Evolutionary conservation across 2,113 vertebrate species (phyloP).

Genomic region (Takifugu flavidus): DNA sequence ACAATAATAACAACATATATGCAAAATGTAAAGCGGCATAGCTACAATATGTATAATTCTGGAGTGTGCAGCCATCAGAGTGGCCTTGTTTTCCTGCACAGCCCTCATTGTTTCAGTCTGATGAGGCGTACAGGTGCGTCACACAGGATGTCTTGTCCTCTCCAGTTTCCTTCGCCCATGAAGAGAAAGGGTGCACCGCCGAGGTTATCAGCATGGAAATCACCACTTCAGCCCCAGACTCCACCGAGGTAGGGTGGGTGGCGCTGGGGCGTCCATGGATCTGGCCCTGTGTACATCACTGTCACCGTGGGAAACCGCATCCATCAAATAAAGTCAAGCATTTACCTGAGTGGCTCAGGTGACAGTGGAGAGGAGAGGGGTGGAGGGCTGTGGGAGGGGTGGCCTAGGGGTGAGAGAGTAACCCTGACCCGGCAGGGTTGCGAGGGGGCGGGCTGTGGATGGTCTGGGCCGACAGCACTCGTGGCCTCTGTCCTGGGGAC

Average conservation of each 20-base stretch:
- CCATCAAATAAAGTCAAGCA: constrained; percentile 75
- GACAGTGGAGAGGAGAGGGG: constrained; percentile 60
- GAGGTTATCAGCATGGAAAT: constrained; percentile 66
- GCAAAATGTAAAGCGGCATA: not conserved
- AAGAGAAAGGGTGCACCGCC: constrained; percentile 21
- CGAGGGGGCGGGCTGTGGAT: not conserved
- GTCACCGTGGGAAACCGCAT: constrained; percentile 73
- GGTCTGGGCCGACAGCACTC: constrained; percentile 13
- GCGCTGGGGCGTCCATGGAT: constrained; percentile 46
- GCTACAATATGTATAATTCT: constrained; percentile 8
- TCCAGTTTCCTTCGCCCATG: constrained; percentile 42
- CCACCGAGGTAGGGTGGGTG: constrained; percentile 34
- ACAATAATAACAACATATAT: too few relatives aligned
- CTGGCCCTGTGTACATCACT: constrained; percentile 53
- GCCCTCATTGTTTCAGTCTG: constrained; percentile 49
- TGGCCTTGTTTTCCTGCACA: constrained; percentile 16
- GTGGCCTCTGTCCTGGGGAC: constrained; percentile 37
- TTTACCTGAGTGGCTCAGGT: constrained; percentile 83
- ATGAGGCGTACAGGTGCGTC: constrained; percentile 52
- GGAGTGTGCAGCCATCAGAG: constrained; percentile 20
- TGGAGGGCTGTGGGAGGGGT: constrained; percentile 39
- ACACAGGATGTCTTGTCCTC: constrained; percentile 64
- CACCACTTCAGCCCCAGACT: constrained; percentile 49
- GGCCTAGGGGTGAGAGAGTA: constrained; percentile 48
- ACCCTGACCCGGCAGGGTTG: constrained; percentile 58